Base-by-base conservation (phyloP, 1,140 invertebrate genomes). In the Platorchestia sp. region DNA sequence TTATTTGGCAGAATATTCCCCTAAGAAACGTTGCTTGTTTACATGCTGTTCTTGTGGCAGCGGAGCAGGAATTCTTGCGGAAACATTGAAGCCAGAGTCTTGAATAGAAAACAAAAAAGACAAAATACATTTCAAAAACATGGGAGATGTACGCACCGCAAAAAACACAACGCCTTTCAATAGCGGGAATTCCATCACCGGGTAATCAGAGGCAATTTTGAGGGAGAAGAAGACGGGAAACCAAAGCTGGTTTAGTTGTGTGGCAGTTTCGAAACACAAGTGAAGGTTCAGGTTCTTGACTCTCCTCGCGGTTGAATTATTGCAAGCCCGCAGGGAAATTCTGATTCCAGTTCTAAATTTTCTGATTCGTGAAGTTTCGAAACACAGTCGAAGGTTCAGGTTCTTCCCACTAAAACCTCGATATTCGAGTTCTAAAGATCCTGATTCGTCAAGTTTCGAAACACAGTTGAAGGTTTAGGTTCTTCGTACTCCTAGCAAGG, bases 1-100 rank as follows among this genome's bases (percentile, higher is more conserved):
- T 89, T 89, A 89, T 89, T 89, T 89, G n/a, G 87, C 87, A 42
- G 5, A 89, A 89, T 42, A 89, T 42, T 44, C 87, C 43, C 41
- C 87, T 41, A 41, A 41, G 87, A 75, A 89, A 89, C 43, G 43
- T 89, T 89, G 27, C 87, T 42, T 41, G 87, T 41, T 89, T 89
- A 89, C 87, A 89, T 44, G 43, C 87, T 44, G 36, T 44, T 89
- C 41, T 89, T 89, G 41, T 22, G 87, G n/a, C n/a, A 43, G 43
- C 36, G 36, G 41, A 86, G 36, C 86, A 36, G 36, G 36, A 36
- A 86, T n/a, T n/a, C 41, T 41, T 86, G 86, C 36, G 36, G 86
- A 86, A 86, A n/a, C 86, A n/a, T 86, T 86, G 86, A 40, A 51
- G 47, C 47, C 47, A 75, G 59, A 36, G 36, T 75, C 59, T 75